These are phyloP conservation scores for Corbicula japonica DNA, from an alignment of 2,888 invertebrate genomes.

Conservation along the genomic window DNA sequence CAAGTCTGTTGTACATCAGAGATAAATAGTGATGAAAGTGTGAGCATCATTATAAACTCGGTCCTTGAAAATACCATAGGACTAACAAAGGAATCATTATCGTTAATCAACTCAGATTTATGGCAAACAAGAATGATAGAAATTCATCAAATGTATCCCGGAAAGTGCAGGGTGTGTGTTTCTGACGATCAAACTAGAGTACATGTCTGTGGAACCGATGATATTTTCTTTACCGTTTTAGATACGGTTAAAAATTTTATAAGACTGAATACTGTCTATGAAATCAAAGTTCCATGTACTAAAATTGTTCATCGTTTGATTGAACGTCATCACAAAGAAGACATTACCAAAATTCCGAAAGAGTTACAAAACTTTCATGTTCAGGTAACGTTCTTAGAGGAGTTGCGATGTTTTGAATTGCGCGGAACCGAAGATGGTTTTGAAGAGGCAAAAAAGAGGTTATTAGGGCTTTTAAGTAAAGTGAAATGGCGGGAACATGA, in stretches of 20 bases:
- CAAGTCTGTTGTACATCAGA: conserved; percentile 14
- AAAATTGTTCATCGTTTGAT: conserved; percentile 52
- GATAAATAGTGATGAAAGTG: background rate
- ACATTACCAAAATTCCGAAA: conserved; percentile 42
- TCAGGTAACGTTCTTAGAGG: conserved; percentile 10
- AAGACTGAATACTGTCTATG: conserved; percentile 49
- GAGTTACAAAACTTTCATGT: conserved; percentile 36
- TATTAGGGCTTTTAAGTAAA: conserved; percentile 8
- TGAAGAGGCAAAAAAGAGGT: conserved; percentile 3
- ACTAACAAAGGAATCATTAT: conserved; percentile 7
- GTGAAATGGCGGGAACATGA: conserved; percentile 34
- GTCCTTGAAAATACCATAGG: conserved; percentile 18
- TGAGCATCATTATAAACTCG: conserved; percentile 16
- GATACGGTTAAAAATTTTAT: conserved; percentile 53
- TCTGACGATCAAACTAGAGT: background rate
- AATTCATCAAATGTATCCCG: conserved; percentile 10
- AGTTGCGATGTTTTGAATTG: conserved; percentile 23
- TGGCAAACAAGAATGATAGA: conserved; percentile 32
- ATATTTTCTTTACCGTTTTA: conserved; percentile 30
- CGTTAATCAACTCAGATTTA: conserved; percentile 16
- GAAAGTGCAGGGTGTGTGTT: conserved; percentile 6
- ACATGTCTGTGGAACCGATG: conserved; percentile 46
- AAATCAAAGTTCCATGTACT: conserved; percentile 27
- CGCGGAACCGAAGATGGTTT: conserved; percentile 40
- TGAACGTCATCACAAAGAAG: conserved; percentile 36